Percentiles rank a stretch among this genome's conserved stretches.
Conservation (phyloP, 2,797 vertebrate genomes). For the Acanthiza pusilla region DNA sequence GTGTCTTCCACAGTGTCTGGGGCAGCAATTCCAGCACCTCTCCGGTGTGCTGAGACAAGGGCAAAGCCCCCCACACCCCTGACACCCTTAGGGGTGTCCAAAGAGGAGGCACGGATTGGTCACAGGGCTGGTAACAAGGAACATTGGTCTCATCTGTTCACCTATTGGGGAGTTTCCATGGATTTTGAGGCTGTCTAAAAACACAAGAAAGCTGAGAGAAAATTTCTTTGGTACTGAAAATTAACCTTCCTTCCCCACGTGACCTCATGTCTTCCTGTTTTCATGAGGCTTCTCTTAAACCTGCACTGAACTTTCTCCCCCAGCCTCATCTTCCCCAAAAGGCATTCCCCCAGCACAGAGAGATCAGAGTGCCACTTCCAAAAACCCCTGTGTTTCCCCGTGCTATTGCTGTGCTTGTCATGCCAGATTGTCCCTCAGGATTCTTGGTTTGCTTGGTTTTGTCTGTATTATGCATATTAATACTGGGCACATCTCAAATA, state of each 20-base stretch:
- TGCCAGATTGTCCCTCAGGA: background rate
- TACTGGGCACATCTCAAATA: background rate
- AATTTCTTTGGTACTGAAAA: background rate
- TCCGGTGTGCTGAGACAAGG: background rate
- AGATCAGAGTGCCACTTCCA: background rate
- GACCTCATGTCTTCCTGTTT: background rate
- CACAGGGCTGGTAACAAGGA: fast-evolving
- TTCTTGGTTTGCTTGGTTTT: background rate
- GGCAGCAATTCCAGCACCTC: background rate
- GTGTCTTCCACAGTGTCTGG: background rate
- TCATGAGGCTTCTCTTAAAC: background rate
- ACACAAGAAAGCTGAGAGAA: background rate
- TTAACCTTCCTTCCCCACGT: background rate
- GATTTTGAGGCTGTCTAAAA: background rate
- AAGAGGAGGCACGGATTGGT: background rate
- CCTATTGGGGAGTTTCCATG: background rate
- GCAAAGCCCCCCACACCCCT: fast-evolving
- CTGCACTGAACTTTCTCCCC: background rate
- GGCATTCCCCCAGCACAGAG: no score
- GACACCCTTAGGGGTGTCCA: background rate
- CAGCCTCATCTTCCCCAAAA: background rate
- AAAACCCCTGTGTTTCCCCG: background rate
- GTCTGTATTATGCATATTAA: background rate
- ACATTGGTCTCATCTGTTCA: fast-evolving
- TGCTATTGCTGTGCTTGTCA: background rate